Evolutionary conservation across 2,113 vertebrate species (phyloP).

Genomic region (Sporophila hypoxantha): DNA sequence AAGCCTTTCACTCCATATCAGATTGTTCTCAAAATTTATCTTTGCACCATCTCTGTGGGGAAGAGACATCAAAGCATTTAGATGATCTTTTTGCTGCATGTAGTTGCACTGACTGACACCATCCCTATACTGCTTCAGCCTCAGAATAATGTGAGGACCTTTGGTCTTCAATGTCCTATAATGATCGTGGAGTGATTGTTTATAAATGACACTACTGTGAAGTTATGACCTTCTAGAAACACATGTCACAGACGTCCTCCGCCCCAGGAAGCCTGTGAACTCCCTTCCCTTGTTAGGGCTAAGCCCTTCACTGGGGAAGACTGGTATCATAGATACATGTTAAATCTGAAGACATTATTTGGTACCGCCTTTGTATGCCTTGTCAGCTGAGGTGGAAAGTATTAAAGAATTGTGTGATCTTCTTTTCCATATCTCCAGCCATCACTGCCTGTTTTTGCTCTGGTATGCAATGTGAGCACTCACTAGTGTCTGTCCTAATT

Average conservation of each 20-base stretch:
- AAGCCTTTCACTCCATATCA: neutral
- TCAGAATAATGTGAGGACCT: neutral
- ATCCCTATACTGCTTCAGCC: neutral
- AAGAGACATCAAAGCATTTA: neutral
- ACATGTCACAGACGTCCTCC: neutral
- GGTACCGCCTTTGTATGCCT: neutral
- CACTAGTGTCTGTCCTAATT: neutral
- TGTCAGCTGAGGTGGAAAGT: neutral
- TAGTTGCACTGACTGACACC: fast-evolving
- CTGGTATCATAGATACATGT: neutral
- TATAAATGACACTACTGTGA: fast-evolving
- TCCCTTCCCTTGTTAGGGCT: neutral
- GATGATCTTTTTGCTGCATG: neutral
- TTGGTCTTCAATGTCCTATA: neutral
- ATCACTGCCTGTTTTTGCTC: neutral
- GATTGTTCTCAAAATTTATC: neutral
- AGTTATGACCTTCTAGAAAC: neutral
- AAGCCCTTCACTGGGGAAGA: neutral
- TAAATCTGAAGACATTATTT: neutral
- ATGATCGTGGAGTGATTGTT: neutral
- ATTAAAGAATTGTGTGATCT: neutral
- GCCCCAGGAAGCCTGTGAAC: neutral
- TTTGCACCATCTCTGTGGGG: neutral
- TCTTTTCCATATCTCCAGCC: neutral
- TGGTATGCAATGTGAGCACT: neutral